Conservation (phyloP, 2,797 vertebrate genomes). For the Muscicapa comitata region DNA sequence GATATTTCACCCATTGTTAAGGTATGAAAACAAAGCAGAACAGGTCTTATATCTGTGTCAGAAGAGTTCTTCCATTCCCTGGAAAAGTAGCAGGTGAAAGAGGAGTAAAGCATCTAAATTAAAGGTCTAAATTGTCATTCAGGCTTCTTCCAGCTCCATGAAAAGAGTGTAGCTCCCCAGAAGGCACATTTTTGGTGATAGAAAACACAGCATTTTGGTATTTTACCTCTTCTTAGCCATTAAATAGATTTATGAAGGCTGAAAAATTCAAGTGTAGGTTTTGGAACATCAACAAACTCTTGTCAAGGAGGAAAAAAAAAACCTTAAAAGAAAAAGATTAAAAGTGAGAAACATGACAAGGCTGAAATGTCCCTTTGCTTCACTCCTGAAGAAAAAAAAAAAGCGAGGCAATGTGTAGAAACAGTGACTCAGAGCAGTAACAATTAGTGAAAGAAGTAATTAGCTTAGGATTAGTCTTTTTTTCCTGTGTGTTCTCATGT, state of each 20-base stretch:
- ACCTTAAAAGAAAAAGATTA: neutral
- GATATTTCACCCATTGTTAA: neutral
- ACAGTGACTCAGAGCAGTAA: conserved; percentile 53
- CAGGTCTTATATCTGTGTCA: neutral
- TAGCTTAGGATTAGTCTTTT: conserved; percentile 50
- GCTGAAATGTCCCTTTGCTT: neutral
- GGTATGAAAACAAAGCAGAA: neutral
- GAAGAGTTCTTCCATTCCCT: neutral
- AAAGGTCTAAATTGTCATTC: neutral
- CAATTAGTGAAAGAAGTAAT: conserved; percentile 61
- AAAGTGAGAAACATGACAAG: neutral
- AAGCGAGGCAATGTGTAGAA: conserved; percentile 1
- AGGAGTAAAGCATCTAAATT: neutral
- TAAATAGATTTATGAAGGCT: neutral
- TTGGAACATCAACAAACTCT: neutral
- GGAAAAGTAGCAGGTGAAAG: neutral
- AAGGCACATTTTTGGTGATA: neutral
- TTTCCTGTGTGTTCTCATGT: conserved; percentile 56
- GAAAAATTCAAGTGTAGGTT: neutral
- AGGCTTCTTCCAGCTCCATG: neutral
- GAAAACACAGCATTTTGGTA: neutral
- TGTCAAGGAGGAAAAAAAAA: neutral
- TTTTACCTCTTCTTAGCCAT: neutral
- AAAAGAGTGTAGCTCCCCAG: neutral
- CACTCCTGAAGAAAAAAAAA: neutral